Base-by-base conservation (phyloP, 2,113 vertebrate genomes). In the Narcine bancroftii region DNA sequence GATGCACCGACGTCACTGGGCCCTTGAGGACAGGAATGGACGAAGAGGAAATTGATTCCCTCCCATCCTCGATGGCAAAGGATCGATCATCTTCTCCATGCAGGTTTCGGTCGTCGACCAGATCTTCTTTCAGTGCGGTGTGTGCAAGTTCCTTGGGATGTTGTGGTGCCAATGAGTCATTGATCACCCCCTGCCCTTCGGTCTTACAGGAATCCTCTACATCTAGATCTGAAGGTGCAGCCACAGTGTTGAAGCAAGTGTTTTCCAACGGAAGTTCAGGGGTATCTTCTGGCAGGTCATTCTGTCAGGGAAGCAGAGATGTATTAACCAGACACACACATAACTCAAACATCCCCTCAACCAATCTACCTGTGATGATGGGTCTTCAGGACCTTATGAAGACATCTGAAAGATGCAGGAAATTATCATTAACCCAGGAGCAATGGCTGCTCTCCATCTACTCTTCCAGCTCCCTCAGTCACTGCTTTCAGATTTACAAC, bases 201-300 rank as follows among this genome's bases (percentile, higher is more conserved):
- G 13, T 60, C 50, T 85, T 60, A 87, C 36, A 21, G 13, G 81
- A 60, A 60, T 60, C 13, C 7, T 19, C 3, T 60, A n/a, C 53
- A 60, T 96, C 96, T 75, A 95, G 94, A 85, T 97, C 96, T 42
- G 93, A 93, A 0, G 95, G 95, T 0, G 95, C 94, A 1, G 96
- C 96, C 94, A 94, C 96, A 92, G 96, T 95, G 89, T 92, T 95
- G 69, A 96, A 96, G 0, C 95, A 96, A 0, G 96, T 96, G 92
- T 96, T 95, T 79, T 97, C 96, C 0, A 96, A 94, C 9, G 95
- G 96, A 92, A 94, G 93, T 92, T 96, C 95, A 92, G 92, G 95
- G 45, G 95, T 94, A 2, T 93, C 93, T 93, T 96, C 95, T 69
- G 93, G 53, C 65, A 96, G 94, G 24, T 97, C 96, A 91, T 96